Evolutionary conservation across 2,888 invertebrate species (phyloP), one percentile per base, ranked within the genome.

Genomic region (Oasisia sp.): DNA sequence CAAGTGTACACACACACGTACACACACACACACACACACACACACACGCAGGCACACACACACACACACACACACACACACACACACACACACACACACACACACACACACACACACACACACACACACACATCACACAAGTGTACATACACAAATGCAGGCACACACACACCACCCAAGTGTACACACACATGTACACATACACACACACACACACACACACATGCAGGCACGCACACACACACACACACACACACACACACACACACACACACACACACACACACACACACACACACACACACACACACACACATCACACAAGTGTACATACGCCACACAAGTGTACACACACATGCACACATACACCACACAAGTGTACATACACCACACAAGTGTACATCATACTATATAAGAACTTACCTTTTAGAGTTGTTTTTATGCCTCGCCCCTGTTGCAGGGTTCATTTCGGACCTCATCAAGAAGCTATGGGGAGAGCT

Each of bases 401-500:
- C 27, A 27, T 38, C 38, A 38, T 4, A 38, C 38, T 38, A 38
- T 38, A 4, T 38, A 38, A 38, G 38, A 38, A 2, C 38, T 38
- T 38, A 38, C 38, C 38, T 38, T 38, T 50, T 50, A 50, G 12
- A 50, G 14, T 14, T 50, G 50, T 50, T 50, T 14, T 14, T 11
- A 50, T 14, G 14, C 50, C 50, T 50, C 0, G 50, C 50, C 50
- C 9, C 8, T 50, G 32, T 45, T 45, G 44, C n/a, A 91, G 91
- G 56, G 45, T 45, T 45, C 56, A 91, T 91, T 12, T n/a, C 90
- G 93, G 94, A 95, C n/a, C 93, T 96, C 93, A 93, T 96, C 58
- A 93, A 95, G 95, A 95, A 95, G 92, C 92, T 96, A 90, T 96
- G 96, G 96, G 94, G 95, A 5, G 94, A 94, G 8, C 93, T 96